Conservation (phyloP, 2,888 invertebrate genomes). For the Nymphalis urticae region DNA sequence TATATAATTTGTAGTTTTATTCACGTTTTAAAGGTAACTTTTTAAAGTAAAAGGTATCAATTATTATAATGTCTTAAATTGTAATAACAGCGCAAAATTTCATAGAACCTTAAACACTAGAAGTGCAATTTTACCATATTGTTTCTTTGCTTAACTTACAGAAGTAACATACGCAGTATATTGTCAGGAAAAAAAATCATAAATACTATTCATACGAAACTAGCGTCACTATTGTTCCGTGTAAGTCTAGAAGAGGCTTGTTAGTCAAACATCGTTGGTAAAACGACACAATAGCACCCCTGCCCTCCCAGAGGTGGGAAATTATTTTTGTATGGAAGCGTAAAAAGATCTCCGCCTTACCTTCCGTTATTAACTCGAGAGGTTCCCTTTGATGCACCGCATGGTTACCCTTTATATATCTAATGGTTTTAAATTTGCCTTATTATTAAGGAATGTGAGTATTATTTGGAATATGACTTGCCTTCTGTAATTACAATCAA, state of each 20-base stretch:
- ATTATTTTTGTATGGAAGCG: constrained; percentile 65
- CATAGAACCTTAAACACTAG: no score
- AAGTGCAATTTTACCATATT: no score
- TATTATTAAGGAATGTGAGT: constrained; percentile 51
- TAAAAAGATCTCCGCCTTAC: constrained; percentile 69
- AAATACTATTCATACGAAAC: constrained; percentile 18
- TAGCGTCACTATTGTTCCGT: constrained; percentile 26
- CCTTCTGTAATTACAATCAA: constrained; percentile 39
- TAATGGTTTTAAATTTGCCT: constrained; percentile 72
- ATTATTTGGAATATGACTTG: constrained; percentile 43
- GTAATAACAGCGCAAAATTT: no score
- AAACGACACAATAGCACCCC: constrained; percentile 55
- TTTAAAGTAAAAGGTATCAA: no score
- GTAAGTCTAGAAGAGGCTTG: constrained; percentile 43
- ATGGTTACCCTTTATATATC: constrained; percentile 54
- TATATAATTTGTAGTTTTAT: no score
- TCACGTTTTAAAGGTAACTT: no score
- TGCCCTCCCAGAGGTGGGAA: constrained; percentile 50
- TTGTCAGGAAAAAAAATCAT: constrained; percentile 5
- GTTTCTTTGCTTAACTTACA: no score
- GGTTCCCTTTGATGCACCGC: constrained; percentile 69
- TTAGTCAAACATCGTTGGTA: constrained; percentile 58
- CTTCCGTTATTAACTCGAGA: constrained; percentile 75
- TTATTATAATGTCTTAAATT: no score
- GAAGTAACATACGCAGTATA: background rate